These are phyloP conservation scores for Spodoptera picta DNA, from an alignment of 2,888 invertebrate genomes.

Conservation along the genomic window DNA sequence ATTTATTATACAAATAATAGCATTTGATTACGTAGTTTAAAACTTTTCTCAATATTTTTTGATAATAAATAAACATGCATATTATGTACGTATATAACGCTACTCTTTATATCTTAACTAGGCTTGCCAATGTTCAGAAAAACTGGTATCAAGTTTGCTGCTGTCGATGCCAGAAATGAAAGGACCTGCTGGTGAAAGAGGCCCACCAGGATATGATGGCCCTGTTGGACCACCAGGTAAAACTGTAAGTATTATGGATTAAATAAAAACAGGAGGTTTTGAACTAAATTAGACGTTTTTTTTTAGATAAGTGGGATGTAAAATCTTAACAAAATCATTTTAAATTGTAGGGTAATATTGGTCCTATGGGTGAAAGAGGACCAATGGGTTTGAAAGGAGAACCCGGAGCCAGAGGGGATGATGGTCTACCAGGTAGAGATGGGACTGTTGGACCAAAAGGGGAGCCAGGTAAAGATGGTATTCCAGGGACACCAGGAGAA, in stretches of 20 bases:
- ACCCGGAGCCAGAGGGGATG: conserved; percentile 76
- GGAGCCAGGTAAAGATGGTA: conserved; percentile 68
- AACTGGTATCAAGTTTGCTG: conserved; percentile 68
- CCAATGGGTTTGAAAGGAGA: conserved; percentile 90
- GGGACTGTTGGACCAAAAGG: conserved; percentile 25
- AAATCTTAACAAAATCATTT: too few relatives aligned
- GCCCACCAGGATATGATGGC: conserved; percentile 77
- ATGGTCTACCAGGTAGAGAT: conserved; percentile 26
- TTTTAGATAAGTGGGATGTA: too few relatives aligned
- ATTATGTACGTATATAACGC: too few relatives aligned
- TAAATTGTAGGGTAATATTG: conserved; percentile 89
- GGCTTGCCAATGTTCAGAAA: conserved; percentile 74
- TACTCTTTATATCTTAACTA: conserved; percentile 42
- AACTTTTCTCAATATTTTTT: too few relatives aligned
- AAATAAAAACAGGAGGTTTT: background rate
- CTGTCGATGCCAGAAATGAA: conserved; percentile 74
- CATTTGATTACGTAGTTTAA: too few relatives aligned
- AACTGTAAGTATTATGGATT: conserved; percentile 14
- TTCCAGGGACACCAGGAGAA: conserved; percentile 91
- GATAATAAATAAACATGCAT: too few relatives aligned
- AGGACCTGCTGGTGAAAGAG: conserved; percentile 88
- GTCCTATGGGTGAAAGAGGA: conserved; percentile 90
- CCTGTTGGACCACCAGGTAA: conserved; percentile 61
- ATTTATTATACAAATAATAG: too few relatives aligned
- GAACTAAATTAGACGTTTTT: too few relatives aligned